Conservation (phyloP, 2,113 vertebrate species). For the Platichthys flesus region DNA sequence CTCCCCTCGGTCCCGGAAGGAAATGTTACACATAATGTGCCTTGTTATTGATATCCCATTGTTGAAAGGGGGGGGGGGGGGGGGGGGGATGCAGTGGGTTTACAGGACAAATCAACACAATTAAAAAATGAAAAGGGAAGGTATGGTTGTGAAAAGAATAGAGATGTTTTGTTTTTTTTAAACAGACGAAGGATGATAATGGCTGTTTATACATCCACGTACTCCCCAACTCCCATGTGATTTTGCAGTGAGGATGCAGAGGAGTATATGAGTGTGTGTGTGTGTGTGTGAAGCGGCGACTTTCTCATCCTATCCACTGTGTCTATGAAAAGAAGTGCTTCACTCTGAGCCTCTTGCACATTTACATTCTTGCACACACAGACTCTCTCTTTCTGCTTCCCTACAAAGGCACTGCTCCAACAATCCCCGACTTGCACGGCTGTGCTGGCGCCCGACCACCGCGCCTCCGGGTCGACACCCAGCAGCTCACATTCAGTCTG, state of each 20-base stretch:
- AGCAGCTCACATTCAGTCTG: slow-evolving; percentile 46
- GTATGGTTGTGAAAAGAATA: slow-evolving; percentile 10
- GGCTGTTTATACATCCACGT: slow-evolving; percentile 47
- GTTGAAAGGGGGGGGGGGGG: slow-evolving; percentile 41
- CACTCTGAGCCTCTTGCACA: slow-evolving; percentile 40
- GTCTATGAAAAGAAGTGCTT: slow-evolving; percentile 48
- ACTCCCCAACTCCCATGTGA: slow-evolving; percentile 16
- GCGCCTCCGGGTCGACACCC: slow-evolving; percentile 50
- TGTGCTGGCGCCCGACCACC: slow-evolving; percentile 44
- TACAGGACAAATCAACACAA: slow-evolving; percentile 51
- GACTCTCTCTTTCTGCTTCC: slow-evolving; percentile 37
- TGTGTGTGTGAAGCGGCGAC: not conserved
- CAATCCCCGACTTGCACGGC: slow-evolving; percentile 58
- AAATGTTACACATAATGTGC: slow-evolving; percentile 71
- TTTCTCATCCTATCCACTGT: slow-evolving; percentile 23
- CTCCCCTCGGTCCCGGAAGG: slow-evolving; percentile 65
- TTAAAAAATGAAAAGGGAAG: slow-evolving; percentile 50
- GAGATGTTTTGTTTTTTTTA: not conserved
- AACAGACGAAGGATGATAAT: slow-evolving; percentile 7
- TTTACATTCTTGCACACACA: slow-evolving; percentile 44
- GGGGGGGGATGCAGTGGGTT: slow-evolving; percentile 29
- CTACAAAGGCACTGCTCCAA: slow-evolving; percentile 43
- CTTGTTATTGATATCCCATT: slow-evolving; percentile 74
- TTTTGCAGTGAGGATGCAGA: slow-evolving; percentile 32
- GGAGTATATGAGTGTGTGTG: slow-evolving; percentile 4